Percentiles rank a stretch among this genome's conserved stretches.
Conservation (phyloP, 2,113 vertebrate genomes). For the Malurus cyaneus region DNA sequence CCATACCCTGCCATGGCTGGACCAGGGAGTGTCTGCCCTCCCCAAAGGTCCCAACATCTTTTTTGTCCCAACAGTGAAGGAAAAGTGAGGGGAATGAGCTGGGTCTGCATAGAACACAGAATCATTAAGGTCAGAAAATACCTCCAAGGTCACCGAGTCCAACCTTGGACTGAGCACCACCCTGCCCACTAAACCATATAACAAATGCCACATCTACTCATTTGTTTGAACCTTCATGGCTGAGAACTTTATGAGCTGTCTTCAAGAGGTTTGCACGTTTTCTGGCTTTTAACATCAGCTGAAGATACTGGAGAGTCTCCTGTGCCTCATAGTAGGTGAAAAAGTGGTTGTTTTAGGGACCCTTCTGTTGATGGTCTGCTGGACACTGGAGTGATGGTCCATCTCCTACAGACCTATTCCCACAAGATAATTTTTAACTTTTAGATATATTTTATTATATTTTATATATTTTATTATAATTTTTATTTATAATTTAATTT, state of each 20-base stretch:
- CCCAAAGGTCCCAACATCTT: not conserved
- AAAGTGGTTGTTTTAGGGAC: not conserved
- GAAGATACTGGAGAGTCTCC: not conserved
- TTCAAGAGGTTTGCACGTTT: not conserved
- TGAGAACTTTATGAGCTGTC: not conserved
- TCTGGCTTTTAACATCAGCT: not conserved
- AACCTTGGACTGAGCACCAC: not conserved
- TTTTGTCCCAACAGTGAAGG: not conserved
- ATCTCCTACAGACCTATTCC: not conserved
- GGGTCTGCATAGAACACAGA: not conserved
- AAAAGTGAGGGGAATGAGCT: not conserved
- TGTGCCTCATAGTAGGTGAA: not conserved
- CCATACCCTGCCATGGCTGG: not conserved
- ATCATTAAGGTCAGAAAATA: not conserved
- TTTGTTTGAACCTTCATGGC: not conserved
- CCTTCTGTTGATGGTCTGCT: fast-evolving
- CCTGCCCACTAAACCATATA: not conserved
- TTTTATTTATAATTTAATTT: too few species aligned
- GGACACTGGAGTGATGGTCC: not conserved
- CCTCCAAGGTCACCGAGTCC: not conserved
- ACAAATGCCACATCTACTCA: fast-evolving
- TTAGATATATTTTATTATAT: too few species aligned
- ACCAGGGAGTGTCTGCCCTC: not conserved
- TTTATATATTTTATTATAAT: too few species aligned
- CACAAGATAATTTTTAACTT: not conserved